Evolutionary conservation across 2,797 vertebrate species (phyloP).

Genomic region (Molossus molossus): DNA sequence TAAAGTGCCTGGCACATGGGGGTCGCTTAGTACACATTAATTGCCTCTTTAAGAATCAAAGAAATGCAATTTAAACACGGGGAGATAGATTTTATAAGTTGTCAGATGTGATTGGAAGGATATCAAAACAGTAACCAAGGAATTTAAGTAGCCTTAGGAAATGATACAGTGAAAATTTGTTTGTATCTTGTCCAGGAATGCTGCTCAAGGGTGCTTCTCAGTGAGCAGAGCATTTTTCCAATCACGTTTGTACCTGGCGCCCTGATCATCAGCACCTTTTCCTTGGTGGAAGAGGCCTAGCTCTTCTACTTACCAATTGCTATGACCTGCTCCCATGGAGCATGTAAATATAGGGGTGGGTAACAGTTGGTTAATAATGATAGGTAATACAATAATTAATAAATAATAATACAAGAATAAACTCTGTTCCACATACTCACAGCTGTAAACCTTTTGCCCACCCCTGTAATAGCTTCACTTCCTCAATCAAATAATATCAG

Average conservation of each 20-base stretch:
- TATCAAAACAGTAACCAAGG: neutral
- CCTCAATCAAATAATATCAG: neutral
- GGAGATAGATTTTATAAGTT: neutral
- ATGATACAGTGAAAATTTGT: neutral
- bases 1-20: neutral
- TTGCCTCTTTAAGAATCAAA: constrained; percentile 34
- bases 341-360: neutral
- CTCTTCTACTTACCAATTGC: neutral
- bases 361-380: neutral
- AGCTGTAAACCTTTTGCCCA: neutral
- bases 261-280: neutral
- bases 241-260: neutral
- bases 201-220: neutral
- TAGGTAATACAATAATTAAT: neutral
- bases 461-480: neutral
- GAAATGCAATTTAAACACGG: constrained; percentile 15
- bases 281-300: neutral
- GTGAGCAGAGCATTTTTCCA: neutral
- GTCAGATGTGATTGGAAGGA: neutral
- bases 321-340: neutral
- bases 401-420: neutral
- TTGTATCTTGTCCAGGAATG: neutral
- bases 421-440: too few species aligned
- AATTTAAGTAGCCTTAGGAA: constrained; percentile 9
- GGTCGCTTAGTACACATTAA: neutral